A percentile compares a stretch with the other conserved stretches of the same genome.
Conservation (phyloP, 2,797 vertebrate genomes). For the Muscicapa striata region DNA sequence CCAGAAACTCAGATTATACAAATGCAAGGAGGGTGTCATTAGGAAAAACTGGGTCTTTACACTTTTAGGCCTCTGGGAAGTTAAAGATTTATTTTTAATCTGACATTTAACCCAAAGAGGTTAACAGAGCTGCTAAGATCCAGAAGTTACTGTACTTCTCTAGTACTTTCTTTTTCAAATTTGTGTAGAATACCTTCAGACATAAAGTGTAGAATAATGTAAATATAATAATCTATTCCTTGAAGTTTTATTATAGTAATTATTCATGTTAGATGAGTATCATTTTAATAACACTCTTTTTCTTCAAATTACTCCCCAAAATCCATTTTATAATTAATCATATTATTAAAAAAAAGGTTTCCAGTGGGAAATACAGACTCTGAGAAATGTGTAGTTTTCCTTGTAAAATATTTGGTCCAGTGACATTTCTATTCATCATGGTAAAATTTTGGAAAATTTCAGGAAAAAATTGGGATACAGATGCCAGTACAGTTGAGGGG, state of each 20-base stretch:
- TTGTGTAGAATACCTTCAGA: background rate
- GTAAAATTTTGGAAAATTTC: background rate
- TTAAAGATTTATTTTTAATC: background rate
- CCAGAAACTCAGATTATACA: background rate
- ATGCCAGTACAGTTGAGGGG: background rate
- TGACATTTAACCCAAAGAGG: background rate
- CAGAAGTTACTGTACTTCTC: background rate
- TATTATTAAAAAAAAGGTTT: background rate
- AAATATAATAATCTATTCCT: background rate
- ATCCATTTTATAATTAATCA: background rate
- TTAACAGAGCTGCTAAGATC: background rate
- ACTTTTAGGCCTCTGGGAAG: background rate
- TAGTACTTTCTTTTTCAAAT: background rate
- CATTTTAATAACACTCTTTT: slow-evolving; percentile 5
- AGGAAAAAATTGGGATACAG: background rate
- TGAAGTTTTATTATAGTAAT: background rate
- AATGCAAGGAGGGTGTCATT: background rate
- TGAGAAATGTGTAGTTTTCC: background rate
- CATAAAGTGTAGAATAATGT: background rate
- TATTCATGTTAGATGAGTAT: background rate
- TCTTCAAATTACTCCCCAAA: background rate
- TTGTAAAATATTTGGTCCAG: background rate
- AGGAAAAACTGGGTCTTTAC: background rate
- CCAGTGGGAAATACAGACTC: background rate
- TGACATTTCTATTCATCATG: background rate